Evolutionary conservation across 2,888 invertebrate species (phyloP).

Genomic region (Pseudococcus jackbeardsleyi): DNA sequence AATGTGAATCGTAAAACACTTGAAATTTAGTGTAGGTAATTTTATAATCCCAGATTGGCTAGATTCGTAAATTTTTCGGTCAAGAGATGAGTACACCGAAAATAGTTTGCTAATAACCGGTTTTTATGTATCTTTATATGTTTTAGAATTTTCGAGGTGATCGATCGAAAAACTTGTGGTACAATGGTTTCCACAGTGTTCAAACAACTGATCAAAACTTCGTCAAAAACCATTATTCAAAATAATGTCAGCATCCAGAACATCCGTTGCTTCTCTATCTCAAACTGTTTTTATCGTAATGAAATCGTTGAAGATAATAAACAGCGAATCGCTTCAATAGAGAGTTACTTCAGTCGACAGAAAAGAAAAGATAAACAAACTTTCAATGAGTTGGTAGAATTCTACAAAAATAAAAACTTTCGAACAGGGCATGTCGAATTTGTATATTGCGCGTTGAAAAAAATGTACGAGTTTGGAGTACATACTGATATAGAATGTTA

Average conservation of each 20-base stretch:
- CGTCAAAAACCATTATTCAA: not conserved
- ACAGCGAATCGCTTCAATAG: not conserved
- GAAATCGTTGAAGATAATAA: not conserved
- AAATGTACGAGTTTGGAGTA: slow-evolving; percentile 92
- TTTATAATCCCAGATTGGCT: too few species aligned
- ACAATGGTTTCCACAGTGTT: not conserved
- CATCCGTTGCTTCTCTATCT: not conserved
- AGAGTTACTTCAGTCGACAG: slow-evolving; percentile 60
- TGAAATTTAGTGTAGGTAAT: too few species aligned
- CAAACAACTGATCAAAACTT: not conserved
- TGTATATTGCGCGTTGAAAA: slow-evolving; percentile 87
- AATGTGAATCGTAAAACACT: too few species aligned
- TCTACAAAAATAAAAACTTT: slow-evolving; percentile 61
- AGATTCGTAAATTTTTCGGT: too few species aligned
- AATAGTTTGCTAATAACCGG: not conserved
- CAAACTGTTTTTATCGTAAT: not conserved
- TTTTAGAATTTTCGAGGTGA: not conserved
- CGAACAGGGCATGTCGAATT: slow-evolving; percentile 91
- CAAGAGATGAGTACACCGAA: too few species aligned
- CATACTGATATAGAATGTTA: slow-evolving; percentile 89
- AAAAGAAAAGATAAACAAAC: slow-evolving; percentile 66
- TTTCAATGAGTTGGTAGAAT: slow-evolving; percentile 69
- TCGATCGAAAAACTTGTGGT: not conserved
- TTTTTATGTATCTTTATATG: not conserved
- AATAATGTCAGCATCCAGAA: not conserved